Base-by-base conservation (phyloP, 2,113 vertebrate genomes). In the Boulengeromyrus knoepffleri region DNA sequence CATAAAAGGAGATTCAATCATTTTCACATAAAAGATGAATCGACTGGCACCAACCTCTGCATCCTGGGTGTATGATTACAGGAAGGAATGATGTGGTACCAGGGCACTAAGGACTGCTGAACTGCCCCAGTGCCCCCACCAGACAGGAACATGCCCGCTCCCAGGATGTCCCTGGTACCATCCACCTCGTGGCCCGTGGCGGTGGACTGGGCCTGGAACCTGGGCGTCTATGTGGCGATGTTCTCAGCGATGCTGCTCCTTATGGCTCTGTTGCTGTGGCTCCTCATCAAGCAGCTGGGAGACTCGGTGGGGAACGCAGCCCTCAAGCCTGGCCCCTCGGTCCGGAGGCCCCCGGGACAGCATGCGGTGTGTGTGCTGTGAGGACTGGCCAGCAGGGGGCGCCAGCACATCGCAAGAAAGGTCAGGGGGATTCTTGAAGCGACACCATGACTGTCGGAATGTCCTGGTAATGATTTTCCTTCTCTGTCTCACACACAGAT, bases 241-340 rank as follows among this genome's bases (percentile, higher is more conserved):
- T 96, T 97, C 92, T 93, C 95, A 8, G 90, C 96, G 2, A 94
- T 98, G 84, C 93, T 98, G n/a, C 92, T 98, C 31, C 91, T 98
- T 0, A 94, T 98, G 90, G 92, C 96, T 91, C 96, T 98, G 1
- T 95, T 99, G 74, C 96, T 98, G 90, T 97, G 97, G 96, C 93
- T 97, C 94, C 96, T 99, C 87, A 95, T 98, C 91, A 96, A 95
- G 91, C 97, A 98, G 95, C 96, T 98, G 92, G 96, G 96, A 88
- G 96, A 97, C 95, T 98, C 97, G 0, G 96, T 96, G 93, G 96
- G 95, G 3, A 95, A 95, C 91, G 93, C 27, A 5, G 90, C n/a
- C 89, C 93, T 93, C 91, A 95, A 90, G 92, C 95, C 84, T 31
- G 95, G 45, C 88, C 95, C 46, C 93, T 96, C 92, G 86, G 95